phyloP scores from a whole-genome alignment of 2,113 vertebrate genomes.

The Phaethon lepturus region DNA sequence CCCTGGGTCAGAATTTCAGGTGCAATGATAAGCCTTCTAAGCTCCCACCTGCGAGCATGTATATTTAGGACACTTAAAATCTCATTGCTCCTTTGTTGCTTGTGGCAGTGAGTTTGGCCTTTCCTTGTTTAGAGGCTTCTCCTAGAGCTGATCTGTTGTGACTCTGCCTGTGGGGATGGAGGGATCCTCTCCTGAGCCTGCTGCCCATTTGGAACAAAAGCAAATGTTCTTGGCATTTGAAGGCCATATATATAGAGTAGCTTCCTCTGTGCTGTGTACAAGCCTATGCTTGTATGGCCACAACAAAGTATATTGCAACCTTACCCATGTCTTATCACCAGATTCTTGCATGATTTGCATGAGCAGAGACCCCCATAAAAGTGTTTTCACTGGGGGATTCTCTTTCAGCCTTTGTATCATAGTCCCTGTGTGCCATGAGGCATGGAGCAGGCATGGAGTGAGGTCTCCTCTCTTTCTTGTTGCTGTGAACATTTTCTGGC shows the following conservation, averaged over 20 bases:
- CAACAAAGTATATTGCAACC: neutral
- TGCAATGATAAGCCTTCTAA: neutral
- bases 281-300: neutral
- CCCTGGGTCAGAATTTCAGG: neutral
- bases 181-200: neutral
- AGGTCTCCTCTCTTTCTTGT: neutral
- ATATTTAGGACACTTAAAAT: neutral
- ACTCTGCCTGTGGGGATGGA: fast-evolving
- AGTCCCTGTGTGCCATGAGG: neutral
- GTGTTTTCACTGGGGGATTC: neutral
- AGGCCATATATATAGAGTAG: neutral
- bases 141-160: neutral
- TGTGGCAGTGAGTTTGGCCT: neutral
- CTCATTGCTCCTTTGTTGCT: neutral
- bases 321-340: neutral
- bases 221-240: neutral
- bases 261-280: neutral
- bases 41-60: neutral
- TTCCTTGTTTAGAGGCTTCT: neutral
- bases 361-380: neutral
- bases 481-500: neutral
- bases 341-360: neutral
- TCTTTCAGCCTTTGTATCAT: fast-evolving
- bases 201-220: neutral
- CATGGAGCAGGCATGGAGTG: fast-evolving